Base-by-base conservation (phyloP, 1,140 invertebrate genomes). In the Protaetia brevitarsis region DNA sequence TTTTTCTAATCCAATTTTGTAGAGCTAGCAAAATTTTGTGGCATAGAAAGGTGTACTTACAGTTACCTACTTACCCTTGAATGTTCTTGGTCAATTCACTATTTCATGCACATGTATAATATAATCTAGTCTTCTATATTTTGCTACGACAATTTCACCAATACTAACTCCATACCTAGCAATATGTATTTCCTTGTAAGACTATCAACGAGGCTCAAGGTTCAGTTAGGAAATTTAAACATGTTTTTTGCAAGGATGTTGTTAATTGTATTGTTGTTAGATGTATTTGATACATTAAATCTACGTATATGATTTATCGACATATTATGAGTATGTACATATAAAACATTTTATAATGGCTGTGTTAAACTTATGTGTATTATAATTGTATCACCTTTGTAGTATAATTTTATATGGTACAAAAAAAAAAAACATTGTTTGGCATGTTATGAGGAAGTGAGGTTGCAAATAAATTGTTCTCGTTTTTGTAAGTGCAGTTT, bases 331-430 rank as follows among this genome's bases (percentile, higher is more conserved):
- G 19, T 51, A 23, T 23, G 13, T 51, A 51, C 16, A 8, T 23
- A 21, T n/a, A n/a, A 19, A 51, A 13, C 7, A 10, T 51, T 51
- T 51, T 51, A 19, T 51, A 51, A 51, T 51, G 41, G 41, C 41
- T 51, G 41, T 51, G 41, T 51, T 51, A 2, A n/a, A n/a, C n/a
- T n/a, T n/a, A n/a, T n/a, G n/a, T n/a, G n/a, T n/a, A n/a, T n/a
- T 19, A 19, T 51, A 19, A 19, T 51, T 51, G 41, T 51, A 51
- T 51, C 41, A 23, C 21, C 21, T 51, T 8, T 21, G 19, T 51
- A 51, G 26, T 16, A 51, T 51, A 51, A 51, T 51, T 51, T 51
- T 51, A 34, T 51, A 45, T 51, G 26, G 21, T 23, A 51, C 6
- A 51, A 45, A 51, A 51, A 51, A 51, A 8, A 34, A 23, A n/a